Percentiles rank a stretch among this genome's conserved stretches.
Evolutionary conservation across 2,797 vertebrate species (phyloP).

Genomic region (Adrianichthys oophorus): DNA sequence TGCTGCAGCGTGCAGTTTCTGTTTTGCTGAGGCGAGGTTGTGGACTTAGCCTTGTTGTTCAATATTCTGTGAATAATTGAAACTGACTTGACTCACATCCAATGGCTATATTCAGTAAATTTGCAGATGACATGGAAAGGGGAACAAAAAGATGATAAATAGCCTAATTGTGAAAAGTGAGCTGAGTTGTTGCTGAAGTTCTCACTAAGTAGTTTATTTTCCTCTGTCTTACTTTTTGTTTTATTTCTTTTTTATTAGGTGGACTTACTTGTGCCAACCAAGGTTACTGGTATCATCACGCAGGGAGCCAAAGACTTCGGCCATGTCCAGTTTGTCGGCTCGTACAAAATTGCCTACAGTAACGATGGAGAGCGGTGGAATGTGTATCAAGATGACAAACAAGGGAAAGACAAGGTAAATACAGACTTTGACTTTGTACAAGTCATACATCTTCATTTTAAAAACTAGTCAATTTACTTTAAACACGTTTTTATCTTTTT

Average conservation of each 20-base stretch:
- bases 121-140: constrained; percentile 39
- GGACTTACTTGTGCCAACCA: constrained; percentile 90
- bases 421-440: not conserved
- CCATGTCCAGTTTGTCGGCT: constrained; percentile 96
- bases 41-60: constrained; percentile 66
- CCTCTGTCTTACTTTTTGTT: constrained; percentile 3
- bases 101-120: constrained; percentile 63
- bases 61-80: constrained; percentile 78
- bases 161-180: constrained; percentile 16
- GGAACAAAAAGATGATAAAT: constrained; percentile 44
- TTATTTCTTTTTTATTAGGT: constrained; percentile 72
- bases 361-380: constrained; percentile 91
- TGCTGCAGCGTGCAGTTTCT: constrained; percentile 64
- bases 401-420: constrained; percentile 95
- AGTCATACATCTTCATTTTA: not conserved
- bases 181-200: constrained; percentile 20
- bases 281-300: constrained; percentile 96
- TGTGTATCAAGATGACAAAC: constrained; percentile 94
- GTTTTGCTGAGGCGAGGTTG: constrained; percentile 70
- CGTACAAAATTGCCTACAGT: constrained; percentile 97
- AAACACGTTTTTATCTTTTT: constrained; percentile 1
- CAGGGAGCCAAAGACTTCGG: constrained; percentile 99
- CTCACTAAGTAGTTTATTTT: not conserved
- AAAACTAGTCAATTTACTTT: not conserved
- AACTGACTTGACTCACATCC: constrained; percentile 52